phyloP scores from a whole-genome alignment of 2,113 vertebrate genomes.

The Acanthochromis polyacanthus region DNA sequence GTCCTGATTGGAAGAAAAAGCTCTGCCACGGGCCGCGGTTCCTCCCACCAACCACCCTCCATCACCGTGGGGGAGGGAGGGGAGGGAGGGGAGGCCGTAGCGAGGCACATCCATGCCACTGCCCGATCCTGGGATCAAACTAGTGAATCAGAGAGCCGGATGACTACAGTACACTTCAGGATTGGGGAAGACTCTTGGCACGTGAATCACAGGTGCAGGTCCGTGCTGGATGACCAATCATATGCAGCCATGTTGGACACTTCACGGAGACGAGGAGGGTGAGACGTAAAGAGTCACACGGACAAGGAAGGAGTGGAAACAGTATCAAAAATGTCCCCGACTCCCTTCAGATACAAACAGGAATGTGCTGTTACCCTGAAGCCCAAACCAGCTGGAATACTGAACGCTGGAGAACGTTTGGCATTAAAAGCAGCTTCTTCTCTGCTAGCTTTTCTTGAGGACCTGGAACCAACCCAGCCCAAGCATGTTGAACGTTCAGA shows the following conservation, averaged over 20 bases:
- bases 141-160: slow-evolving; percentile 49
- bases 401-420: slow-evolving; percentile 45
- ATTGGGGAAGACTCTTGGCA: slow-evolving; percentile 82
- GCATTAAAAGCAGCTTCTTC: slow-evolving; percentile 40
- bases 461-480: neutral
- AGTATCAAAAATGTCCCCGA: slow-evolving; percentile 41
- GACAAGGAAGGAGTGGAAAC: slow-evolving; percentile 11
- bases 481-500: neutral
- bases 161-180: slow-evolving; percentile 78
- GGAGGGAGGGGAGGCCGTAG: slow-evolving; percentile 10
- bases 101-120: slow-evolving; percentile 47
- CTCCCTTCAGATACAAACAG: slow-evolving; percentile 48
- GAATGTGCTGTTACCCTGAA: slow-evolving; percentile 46
- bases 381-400: slow-evolving; percentile 34
- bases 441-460: neutral
- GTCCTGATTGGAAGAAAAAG: slow-evolving; percentile 82
- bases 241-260: slow-evolving; percentile 60
- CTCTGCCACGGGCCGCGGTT: slow-evolving; percentile 44
- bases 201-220: slow-evolving; percentile 79
- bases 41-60: neutral
- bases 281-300: slow-evolving; percentile 36
- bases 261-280: slow-evolving; percentile 25
- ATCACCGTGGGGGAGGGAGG: neutral
- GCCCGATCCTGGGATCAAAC: slow-evolving; percentile 49
- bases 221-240: slow-evolving; percentile 67